Percentiles rank a stretch among this genome's conserved stretches.
phyloP scores from a whole-genome alignment of 2,797 vertebrate species.

The Hypotaenidia okinawae region DNA sequence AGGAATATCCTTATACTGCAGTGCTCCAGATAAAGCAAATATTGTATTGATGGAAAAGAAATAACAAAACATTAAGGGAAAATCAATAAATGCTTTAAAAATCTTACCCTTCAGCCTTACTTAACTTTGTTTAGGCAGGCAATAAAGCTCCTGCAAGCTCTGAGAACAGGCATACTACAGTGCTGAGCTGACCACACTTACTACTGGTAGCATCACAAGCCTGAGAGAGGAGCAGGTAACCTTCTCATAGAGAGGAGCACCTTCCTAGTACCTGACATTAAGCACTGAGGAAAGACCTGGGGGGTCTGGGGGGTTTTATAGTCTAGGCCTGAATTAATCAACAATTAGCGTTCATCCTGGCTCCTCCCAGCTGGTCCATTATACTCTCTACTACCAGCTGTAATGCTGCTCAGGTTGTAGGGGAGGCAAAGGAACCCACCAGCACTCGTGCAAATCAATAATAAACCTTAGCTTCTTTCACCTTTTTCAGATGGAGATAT shows the following conservation, averaged over 20 bases:
- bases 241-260: background rate
- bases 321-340: background rate
- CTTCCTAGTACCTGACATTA: background rate
- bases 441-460: background rate
- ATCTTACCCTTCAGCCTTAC: background rate
- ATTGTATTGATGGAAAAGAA: background rate
- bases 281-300: background rate
- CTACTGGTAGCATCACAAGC: background rate
- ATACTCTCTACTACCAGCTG: background rate
- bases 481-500: background rate
- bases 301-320: background rate
- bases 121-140: background rate
- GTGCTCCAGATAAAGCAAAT: background rate
- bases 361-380: background rate
- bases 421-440: background rate
- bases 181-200: rapidly evolving
- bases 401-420: background rate
- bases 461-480: background rate
- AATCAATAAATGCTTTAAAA: slow-evolving; percentile 11
- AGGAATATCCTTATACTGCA: background rate
- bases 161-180: rapidly evolving
- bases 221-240: background rate
- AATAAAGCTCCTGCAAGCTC: background rate
- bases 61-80: background rate
- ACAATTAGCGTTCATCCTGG: background rate